Percentiles rank a stretch among this genome's conserved stretches.
Evolutionary conservation across 2,888 invertebrate species (phyloP).

Genomic region (Lucinisca nassula): DNA sequence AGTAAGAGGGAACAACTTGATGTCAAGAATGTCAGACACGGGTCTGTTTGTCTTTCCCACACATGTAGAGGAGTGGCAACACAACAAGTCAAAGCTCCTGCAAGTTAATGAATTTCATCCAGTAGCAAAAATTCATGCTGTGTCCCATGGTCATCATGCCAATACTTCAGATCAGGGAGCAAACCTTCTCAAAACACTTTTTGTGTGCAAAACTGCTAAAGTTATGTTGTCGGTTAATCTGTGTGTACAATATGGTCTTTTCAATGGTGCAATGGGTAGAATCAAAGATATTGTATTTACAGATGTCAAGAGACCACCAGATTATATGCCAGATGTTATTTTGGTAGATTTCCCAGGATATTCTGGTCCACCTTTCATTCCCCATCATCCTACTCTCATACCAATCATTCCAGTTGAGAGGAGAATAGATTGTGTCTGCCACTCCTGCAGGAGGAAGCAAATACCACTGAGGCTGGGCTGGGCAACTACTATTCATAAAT

Average conservation of each 20-base stretch:
- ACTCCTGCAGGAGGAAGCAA: conserved; percentile 34
- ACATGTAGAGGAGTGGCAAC: conserved; percentile 31
- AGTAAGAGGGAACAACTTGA: background rate
- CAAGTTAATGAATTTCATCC: conserved; percentile 38
- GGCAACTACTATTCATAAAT: conserved; percentile 60
- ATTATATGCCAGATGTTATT: conserved; percentile 63
- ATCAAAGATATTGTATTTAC: conserved; percentile 61
- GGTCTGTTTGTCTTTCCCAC: conserved; percentile 44
- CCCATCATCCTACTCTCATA: conserved; percentile 31
- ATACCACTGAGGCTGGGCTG: too few relatives aligned
- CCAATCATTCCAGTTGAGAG: conserved; percentile 54
- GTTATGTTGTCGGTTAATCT: conserved; percentile 67
- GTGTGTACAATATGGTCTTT: conserved; percentile 60
- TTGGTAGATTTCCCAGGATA: conserved; percentile 64
- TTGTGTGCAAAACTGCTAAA: conserved; percentile 46
- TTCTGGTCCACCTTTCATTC: conserved; percentile 49
- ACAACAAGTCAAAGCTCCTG: conserved; percentile 43
- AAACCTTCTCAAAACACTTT: conserved; percentile 41
- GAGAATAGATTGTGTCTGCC: conserved; percentile 56
- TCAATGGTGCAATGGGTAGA: conserved; percentile 61
- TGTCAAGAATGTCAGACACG: background rate
- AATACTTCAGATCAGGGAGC: background rate
- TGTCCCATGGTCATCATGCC: conserved; percentile 45
- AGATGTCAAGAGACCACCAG: conserved; percentile 27
- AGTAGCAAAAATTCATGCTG: conserved; percentile 50